Percentiles rank a stretch among this genome's conserved stretches.
Evolutionary conservation across 2,113 vertebrate species (phyloP).

Genomic region (Neomonachus schauinslandi): DNA sequence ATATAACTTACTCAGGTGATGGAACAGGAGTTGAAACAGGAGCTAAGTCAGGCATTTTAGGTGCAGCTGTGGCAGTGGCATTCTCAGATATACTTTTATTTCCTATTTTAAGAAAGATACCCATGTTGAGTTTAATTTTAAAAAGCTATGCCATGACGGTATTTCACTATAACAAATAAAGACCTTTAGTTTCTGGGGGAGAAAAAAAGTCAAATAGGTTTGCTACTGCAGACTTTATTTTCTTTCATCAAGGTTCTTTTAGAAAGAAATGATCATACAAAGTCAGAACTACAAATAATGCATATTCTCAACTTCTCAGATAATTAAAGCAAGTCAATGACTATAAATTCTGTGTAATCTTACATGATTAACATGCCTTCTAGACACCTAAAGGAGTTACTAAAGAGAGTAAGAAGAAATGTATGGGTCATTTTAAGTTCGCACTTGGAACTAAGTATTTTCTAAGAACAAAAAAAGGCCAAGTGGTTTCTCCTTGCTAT

Average conservation of each 20-base stretch:
- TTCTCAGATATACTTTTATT: constrained; percentile 87
- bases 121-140: constrained; percentile 65
- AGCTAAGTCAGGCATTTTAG: constrained; percentile 81
- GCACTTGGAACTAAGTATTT: background rate
- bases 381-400: constrained; percentile 33
- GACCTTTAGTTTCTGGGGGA: background rate
- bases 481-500: constrained; percentile 9
- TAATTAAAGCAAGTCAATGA: constrained; percentile 8
- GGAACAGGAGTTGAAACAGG: constrained; percentile 81
- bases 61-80: constrained; percentile 80
- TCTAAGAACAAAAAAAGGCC: constrained; percentile 43
- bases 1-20: constrained; percentile 89
- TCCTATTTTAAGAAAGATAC: constrained; percentile 80
- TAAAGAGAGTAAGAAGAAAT: background rate
- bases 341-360: background rate
- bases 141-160: constrained; percentile 58
- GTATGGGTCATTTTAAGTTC: constrained; percentile 46
- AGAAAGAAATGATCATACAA: constrained; percentile 12
- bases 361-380: background rate
- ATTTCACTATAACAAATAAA: constrained; percentile 56
- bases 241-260: constrained; percentile 21
- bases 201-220: constrained; percentile 43
- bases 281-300: constrained; percentile 36
- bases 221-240: background rate
- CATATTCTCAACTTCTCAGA: background rate